Conservation (phyloP, 2,888 invertebrate species). For the Drosophila seclusa region DNA sequence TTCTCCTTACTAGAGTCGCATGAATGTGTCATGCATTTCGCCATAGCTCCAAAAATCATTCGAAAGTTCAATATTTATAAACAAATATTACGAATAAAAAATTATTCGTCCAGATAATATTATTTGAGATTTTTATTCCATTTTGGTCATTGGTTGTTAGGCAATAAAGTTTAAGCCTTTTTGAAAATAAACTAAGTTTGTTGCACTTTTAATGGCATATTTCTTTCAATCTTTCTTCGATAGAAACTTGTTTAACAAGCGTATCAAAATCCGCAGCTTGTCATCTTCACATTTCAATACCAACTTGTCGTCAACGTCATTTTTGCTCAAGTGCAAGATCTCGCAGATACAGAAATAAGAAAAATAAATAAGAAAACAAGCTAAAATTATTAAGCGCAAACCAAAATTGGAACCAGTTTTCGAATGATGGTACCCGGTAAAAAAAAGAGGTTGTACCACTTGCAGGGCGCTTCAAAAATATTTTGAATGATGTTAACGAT, state of each 20-base stretch:
- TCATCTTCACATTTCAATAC: slow-evolving; percentile 2
- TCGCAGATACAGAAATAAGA: slow-evolving; percentile 7
- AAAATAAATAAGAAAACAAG: slow-evolving; percentile 6
- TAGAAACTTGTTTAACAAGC: slow-evolving; percentile 1
- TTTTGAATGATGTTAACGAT: slow-evolving; percentile 78
- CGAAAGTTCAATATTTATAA: not conserved
- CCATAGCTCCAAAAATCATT: not conserved
- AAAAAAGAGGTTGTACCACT: slow-evolving; percentile 44
- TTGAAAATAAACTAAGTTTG: not conserved
- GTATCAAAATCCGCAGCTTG: slow-evolving; percentile 24
- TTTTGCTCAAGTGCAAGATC: slow-evolving; percentile 46
- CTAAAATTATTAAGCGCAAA: slow-evolving; percentile 4
- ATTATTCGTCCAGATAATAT: not conserved
- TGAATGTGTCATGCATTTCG: slow-evolving; percentile 15
- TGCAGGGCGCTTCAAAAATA: slow-evolving; percentile 47
- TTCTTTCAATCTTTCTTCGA: not conserved
- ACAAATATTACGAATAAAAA: not conserved
- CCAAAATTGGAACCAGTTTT: slow-evolving; percentile 46
- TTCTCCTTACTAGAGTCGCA: slow-evolving; percentile 12
- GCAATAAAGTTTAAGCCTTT: not conserved
- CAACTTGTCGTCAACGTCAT: slow-evolving; percentile 38
- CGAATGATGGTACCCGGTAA: slow-evolving; percentile 46
- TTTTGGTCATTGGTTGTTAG: not conserved
- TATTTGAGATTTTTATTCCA: not conserved
- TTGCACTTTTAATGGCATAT: not conserved